These are phyloP conservation scores for Phaetusa simplex DNA, from an alignment of 2,113 vertebrate genomes.

Conservation along the genomic window DNA sequence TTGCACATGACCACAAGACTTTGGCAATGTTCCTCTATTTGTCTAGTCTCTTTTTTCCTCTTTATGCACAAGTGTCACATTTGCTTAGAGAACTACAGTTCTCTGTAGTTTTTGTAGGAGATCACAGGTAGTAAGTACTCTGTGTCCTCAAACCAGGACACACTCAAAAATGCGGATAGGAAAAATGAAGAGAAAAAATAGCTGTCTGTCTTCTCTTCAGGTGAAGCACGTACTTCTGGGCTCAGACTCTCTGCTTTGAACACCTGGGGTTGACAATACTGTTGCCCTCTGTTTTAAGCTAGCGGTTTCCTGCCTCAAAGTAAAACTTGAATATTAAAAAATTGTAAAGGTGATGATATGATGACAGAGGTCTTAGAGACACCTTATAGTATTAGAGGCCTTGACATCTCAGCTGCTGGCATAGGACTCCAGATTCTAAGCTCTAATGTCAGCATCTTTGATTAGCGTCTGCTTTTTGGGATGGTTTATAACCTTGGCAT, in stretches of 20 bases:
- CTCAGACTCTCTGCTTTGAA: not conserved
- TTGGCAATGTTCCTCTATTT: not conserved
- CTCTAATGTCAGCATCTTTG: not conserved
- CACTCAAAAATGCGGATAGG: not conserved
- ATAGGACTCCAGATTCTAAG: not conserved
- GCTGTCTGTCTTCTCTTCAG: not conserved
- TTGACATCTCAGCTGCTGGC: not conserved
- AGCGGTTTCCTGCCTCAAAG: not conserved
- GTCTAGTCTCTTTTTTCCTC: not conserved
- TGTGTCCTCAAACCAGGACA: not conserved
- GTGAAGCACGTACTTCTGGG: not conserved
- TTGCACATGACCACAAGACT: not conserved
- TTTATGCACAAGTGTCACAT: not conserved
- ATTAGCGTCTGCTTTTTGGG: not conserved
- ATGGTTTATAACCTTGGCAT: not conserved
- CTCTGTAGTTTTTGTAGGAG: not conserved
- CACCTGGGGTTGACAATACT: not conserved
- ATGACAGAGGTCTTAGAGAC: not conserved
- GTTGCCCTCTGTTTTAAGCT: not conserved
- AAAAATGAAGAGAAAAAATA: not conserved
- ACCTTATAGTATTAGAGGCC: not conserved
- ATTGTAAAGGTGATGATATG: not conserved
- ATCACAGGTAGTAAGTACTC: not conserved
- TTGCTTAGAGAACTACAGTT: not conserved
- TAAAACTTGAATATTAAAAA: not conserved